These are phyloP conservation scores for Pomacea canaliculata DNA, from an alignment of 2,888 invertebrate genomes.

Conservation along the genomic window DNA sequence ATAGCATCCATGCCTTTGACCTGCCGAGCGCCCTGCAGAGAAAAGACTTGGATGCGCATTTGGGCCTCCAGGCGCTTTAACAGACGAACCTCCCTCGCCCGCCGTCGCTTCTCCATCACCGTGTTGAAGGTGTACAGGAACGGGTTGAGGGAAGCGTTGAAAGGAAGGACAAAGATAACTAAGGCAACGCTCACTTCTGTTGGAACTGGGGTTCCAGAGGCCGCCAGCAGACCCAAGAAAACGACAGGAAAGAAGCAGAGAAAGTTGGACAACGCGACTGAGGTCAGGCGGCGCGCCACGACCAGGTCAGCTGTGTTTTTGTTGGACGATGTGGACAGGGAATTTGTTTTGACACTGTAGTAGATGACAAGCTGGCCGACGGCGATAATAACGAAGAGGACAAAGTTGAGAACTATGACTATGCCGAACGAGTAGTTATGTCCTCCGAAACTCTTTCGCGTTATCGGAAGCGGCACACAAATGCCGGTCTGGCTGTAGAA, in stretches of 20 bases:
- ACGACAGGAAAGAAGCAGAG: slow-evolving; percentile 24
- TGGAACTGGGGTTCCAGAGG: slow-evolving; percentile 12
- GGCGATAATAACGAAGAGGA: slow-evolving; percentile 60
- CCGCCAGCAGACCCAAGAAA: slow-evolving; percentile 13
- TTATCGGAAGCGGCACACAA: slow-evolving; percentile 66
- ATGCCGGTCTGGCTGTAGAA: slow-evolving; percentile 62
- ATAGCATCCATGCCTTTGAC: too few relatives aligned
- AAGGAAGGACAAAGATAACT: slow-evolving; percentile 24
- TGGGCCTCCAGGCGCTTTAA: slow-evolving; percentile 2
- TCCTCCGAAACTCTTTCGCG: slow-evolving; percentile 58
- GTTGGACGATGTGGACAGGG: not conserved
- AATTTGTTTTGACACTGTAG: slow-evolving; percentile 37
- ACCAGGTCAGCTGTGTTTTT: slow-evolving; percentile 6
- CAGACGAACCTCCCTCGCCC: slow-evolving; percentile 6
- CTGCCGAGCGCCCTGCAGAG: too few relatives aligned
- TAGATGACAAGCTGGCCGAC: slow-evolving; percentile 65
- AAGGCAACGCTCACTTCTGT: slow-evolving; percentile 10
- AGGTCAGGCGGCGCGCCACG: slow-evolving; percentile 16
- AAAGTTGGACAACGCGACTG: slow-evolving; percentile 18
- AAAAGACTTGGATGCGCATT: too few relatives aligned
- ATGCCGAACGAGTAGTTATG: slow-evolving; percentile 66
- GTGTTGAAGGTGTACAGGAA: slow-evolving; percentile 23
- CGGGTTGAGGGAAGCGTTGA: slow-evolving; percentile 22
- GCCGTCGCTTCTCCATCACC: slow-evolving; percentile 16
- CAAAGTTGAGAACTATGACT: slow-evolving; percentile 62